Evolutionary conservation across 2,888 invertebrate genomes (phyloP), one percentile per base, ranked within the genome.

Genomic region (Lasioglossum oenotherae): DNA sequence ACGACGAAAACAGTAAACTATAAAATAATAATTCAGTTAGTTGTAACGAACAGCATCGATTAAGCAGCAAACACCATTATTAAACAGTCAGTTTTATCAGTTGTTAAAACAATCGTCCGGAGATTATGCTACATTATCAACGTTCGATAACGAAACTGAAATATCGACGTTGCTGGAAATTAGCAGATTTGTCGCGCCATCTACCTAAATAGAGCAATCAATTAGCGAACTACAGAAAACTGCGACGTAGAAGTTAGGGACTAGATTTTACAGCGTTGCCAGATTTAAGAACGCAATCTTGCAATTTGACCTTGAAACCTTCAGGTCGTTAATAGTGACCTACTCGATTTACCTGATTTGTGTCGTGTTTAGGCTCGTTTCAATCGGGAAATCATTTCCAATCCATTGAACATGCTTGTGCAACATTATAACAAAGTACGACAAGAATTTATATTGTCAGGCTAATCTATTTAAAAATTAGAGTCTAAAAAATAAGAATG

Each of bases 81-180:
- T 23, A 31, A 31, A 31, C 38, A 12, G 16, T 35, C 35, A 23
- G 1, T 35, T 41, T 69, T 41, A 41, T 41, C 4, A 38, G 12
- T 23, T 69, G 38, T 23, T 69, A 38, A 38, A 23, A 38, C 6
- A 35, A 69, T 23, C 23, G 3, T 16, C 2, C 10, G 4, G n/a
- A 16, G 16, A n/a, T 19, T 38, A 12, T 57, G 14, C 74, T 64
- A 8, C 27, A 35, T 74, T 83, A 76, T 31, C 84, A 8, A 49
- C 69, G 12, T 3, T 49, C 14, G 84, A 35, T 78, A 84, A 84
- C 4, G 60, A 72, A 64, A 74, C 53, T 53, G 53, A 53, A 53
- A 23, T 53, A 53, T 53, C 53, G 53, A 53, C 23, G 3, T n/a
- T 53, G 53, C 23, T 53, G 23, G 5, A 23, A 53, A 53, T 53